Conservation (phyloP, 1,140 invertebrate species). For the Babylonia areolata region DNA sequence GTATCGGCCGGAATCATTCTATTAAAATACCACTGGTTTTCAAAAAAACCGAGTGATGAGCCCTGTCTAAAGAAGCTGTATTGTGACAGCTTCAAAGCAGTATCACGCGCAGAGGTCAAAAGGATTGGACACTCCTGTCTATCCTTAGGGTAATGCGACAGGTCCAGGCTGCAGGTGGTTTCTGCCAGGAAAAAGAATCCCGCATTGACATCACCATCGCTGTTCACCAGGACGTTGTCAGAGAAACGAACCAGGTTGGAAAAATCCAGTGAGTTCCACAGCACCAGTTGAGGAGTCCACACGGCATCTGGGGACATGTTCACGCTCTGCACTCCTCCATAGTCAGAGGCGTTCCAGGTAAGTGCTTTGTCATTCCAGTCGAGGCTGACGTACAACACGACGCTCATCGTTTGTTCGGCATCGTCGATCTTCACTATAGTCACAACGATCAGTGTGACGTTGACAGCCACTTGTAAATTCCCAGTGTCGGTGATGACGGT, state of each 20-base stretch:
- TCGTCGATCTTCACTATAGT: background rate
- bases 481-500: background rate
- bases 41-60: background rate
- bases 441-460: background rate
- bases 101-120: background rate
- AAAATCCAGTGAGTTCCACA: constrained; percentile 73
- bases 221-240: background rate
- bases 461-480: background rate
- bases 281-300: constrained; percentile 78
- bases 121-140: constrained; percentile 36
- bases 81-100: background rate
- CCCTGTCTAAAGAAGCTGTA: background rate
- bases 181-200: constrained; percentile 19
- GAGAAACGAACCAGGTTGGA: constrained; percentile 23
- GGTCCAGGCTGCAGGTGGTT: constrained; percentile 45
- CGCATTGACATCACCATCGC: constrained; percentile 55
- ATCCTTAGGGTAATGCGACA: constrained; percentile 47
- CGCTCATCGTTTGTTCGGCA: constrained; percentile 45
- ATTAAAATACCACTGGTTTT: background rate
- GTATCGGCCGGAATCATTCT: background rate
- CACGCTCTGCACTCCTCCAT: constrained; percentile 73
- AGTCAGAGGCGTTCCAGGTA: constrained; percentile 76
- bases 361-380: constrained; percentile 77
- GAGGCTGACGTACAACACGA: constrained; percentile 33
- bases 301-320: constrained; percentile 76